Evolutionary conservation across 2,888 invertebrate species (phyloP).

Genomic region (Tupiocoris notatus): DNA sequence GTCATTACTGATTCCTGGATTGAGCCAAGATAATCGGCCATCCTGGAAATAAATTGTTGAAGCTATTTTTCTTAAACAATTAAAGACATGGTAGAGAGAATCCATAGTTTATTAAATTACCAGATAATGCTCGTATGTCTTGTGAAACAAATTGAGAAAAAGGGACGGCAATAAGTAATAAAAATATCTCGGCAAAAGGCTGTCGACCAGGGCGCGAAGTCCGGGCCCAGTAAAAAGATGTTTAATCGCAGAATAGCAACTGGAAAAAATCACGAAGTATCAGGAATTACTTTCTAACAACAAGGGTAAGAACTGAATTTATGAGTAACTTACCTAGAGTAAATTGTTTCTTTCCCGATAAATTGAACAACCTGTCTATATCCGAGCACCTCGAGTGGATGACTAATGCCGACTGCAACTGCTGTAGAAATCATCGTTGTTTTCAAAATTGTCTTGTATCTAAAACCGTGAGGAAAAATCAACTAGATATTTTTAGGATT

Average conservation of each 20-base stretch:
- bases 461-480: too few relatives aligned
- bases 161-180: slow-evolving; percentile 1
- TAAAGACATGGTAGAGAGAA: too few relatives aligned
- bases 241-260: background rate
- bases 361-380: slow-evolving; percentile 21
- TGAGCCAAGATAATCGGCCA: slow-evolving; percentile 4
- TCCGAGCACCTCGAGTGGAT: slow-evolving; percentile 9
- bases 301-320: too few relatives aligned
- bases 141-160: background rate
- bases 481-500: too few relatives aligned
- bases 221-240: slow-evolving; percentile 8
- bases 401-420: slow-evolving; percentile 12
- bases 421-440: slow-evolving; percentile 13
- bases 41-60: background rate
- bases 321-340: background rate
- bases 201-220: slow-evolving; percentile 1
- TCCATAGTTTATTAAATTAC: too few relatives aligned
- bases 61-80: background rate
- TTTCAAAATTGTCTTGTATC: background rate
- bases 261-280: background rate
- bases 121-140: slow-evolving; percentile 12
- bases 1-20: background rate
- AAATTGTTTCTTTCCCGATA: slow-evolving; percentile 14
- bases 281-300: background rate
- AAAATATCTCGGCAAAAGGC: slow-evolving; percentile 7